A percentile compares a stretch with the other conserved stretches of the same genome.
Conservation (phyloP, 2,113 vertebrate genomes). For the Leptosomus discolor region DNA sequence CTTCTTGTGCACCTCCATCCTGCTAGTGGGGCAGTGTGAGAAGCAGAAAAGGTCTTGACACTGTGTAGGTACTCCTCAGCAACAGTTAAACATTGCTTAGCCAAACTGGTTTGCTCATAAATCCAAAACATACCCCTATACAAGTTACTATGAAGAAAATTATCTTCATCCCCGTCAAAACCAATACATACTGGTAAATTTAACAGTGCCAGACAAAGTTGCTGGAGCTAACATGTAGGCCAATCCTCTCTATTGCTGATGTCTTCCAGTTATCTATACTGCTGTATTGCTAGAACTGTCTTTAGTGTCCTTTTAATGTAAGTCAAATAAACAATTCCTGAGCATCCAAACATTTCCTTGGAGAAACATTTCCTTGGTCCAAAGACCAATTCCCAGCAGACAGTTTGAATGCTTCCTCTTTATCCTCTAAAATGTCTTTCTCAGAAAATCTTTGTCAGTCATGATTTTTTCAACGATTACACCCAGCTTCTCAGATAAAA, state of each 20-base stretch:
- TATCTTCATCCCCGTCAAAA: background rate
- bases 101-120: background rate
- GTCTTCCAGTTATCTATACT: background rate
- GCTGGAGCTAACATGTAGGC: background rate
- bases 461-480: background rate
- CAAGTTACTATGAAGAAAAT: background rate
- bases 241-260: background rate
- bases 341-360: background rate
- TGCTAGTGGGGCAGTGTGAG: accelerated
- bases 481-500: background rate
- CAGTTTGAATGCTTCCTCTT: background rate
- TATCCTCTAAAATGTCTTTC: background rate
- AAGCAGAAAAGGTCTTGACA: background rate
- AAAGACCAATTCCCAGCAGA: background rate
- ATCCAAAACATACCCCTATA: background rate
- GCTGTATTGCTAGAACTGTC: background rate
- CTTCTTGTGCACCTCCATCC: background rate
- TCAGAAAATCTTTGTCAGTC: background rate
- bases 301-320: background rate
- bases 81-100: background rate
- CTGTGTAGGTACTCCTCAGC: background rate
- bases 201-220: background rate
- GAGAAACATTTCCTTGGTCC: background rate
- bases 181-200: background rate
- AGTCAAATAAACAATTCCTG: background rate